A percentile compares a stretch with the other conserved stretches of the same genome.
Conservation (phyloP, 2,797 vertebrate genomes). For the Florisuga fusca region DNA sequence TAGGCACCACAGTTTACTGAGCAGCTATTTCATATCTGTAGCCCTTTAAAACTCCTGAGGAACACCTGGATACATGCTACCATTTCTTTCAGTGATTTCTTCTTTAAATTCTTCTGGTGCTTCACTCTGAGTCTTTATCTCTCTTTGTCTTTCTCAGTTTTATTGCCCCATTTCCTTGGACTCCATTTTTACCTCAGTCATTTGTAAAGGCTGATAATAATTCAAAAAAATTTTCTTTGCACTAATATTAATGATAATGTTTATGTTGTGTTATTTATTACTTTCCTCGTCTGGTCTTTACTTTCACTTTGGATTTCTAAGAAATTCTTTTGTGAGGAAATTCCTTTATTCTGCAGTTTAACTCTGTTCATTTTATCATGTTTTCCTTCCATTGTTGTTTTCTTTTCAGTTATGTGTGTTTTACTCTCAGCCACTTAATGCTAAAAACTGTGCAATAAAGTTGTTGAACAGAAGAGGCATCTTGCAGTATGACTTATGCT, state of each 20-base stretch:
- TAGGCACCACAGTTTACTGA: background rate
- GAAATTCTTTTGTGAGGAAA: background rate
- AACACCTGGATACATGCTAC: background rate
- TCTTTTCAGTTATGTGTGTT: background rate
- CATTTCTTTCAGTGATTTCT: background rate
- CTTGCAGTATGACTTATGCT: background rate
- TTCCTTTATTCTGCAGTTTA: background rate
- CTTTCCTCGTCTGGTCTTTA: background rate
- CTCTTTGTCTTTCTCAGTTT: background rate
- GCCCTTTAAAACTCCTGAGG: background rate
- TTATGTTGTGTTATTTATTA: background rate
- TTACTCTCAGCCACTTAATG: background rate
- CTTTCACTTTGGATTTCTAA: background rate
- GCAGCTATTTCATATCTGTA: background rate
- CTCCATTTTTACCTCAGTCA: background rate
- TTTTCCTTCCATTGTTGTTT: background rate
- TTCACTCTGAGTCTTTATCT: background rate
- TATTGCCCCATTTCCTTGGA: background rate
- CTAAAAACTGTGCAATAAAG: background rate
- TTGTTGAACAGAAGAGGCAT: background rate
- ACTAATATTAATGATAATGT: background rate
- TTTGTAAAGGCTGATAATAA: background rate
- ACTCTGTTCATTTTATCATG: background rate
- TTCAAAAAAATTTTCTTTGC: background rate
- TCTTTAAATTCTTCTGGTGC: background rate